Percentiles rank a stretch among this genome's conserved stretches.
Conservation (phyloP, 1,140 invertebrate genomes). For the Zaprionus kolodkinae region DNA sequence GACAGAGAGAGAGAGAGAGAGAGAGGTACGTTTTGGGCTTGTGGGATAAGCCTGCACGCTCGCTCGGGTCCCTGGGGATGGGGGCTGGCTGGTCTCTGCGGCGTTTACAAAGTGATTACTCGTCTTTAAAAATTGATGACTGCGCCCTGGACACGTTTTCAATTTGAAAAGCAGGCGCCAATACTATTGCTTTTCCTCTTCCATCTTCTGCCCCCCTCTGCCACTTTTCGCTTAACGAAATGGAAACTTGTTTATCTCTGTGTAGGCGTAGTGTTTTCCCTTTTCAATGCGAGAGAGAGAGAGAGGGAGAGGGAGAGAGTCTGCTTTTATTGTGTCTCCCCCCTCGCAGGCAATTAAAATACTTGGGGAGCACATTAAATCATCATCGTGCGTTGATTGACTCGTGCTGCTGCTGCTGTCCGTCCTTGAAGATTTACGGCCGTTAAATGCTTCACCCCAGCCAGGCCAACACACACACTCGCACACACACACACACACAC, state of each 20-base stretch:
- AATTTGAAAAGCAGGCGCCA: constrained; percentile 65
- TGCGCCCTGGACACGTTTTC: constrained; percentile 83
- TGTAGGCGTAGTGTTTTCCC: background rate
- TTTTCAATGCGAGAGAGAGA: background rate
- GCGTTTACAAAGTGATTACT: constrained; percentile 84
- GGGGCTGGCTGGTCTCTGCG: constrained; percentile 41
- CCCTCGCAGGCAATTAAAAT: constrained; percentile 72
- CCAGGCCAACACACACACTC: too few relatives aligned
- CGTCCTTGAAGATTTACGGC: constrained; percentile 78
- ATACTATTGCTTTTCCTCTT: background rate
- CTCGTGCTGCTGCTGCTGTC: constrained; percentile 64
- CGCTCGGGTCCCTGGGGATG: constrained; percentile 27
- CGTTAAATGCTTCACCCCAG: constrained; percentile 61
- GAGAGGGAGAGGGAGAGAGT: too few relatives aligned
- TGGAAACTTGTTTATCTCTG: constrained; percentile 44
- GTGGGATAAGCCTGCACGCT: constrained; percentile 15
- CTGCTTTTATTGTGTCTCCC: too few relatives aligned
- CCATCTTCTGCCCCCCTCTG: constrained; percentile 2
- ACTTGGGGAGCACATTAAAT: constrained; percentile 66
- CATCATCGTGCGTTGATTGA: constrained; percentile 63
- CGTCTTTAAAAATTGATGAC: constrained; percentile 82
- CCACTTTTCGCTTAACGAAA: constrained; percentile 37
- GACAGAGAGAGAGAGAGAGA: constrained; percentile 22
- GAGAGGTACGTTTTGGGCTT: background rate
- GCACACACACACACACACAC: background rate